Evolutionary conservation across 2,888 invertebrate species (phyloP).

Genomic region (Hipparchia sbordonii): DNA sequence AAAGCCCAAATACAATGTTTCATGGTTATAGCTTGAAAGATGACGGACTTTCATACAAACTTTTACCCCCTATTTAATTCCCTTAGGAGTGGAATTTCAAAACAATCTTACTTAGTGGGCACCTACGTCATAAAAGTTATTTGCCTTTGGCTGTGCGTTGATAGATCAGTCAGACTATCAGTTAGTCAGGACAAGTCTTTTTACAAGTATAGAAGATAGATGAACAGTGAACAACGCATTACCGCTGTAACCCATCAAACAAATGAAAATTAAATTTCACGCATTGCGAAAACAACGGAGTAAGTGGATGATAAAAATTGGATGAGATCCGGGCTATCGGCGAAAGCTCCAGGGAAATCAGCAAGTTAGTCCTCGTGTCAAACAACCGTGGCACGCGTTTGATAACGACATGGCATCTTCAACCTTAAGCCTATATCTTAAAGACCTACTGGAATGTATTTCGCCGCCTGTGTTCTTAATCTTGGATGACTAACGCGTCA

Average conservation of each 20-base stretch:
- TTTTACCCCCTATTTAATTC: too few species aligned
- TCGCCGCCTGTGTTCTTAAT: slow-evolving; percentile 12
- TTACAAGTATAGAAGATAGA: too few species aligned
- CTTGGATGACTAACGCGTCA: slow-evolving; percentile 29
- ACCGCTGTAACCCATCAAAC: slow-evolving; percentile 10
- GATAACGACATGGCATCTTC: not conserved
- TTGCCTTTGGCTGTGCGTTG: too few species aligned
- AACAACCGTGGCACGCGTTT: slow-evolving; percentile 7
- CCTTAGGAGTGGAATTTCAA: too few species aligned
- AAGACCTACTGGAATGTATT: slow-evolving; percentile 1
- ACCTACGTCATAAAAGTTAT: too few species aligned
- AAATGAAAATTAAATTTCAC: slow-evolving; percentile 32
- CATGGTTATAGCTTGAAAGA: too few species aligned
- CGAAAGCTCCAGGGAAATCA: slow-evolving; percentile 70
- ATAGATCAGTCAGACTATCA: too few species aligned
- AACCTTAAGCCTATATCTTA: slow-evolving; percentile 4
- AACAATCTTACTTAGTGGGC: too few species aligned
- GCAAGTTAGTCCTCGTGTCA: slow-evolving; percentile 49
- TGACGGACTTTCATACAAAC: too few species aligned
- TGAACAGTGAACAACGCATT: too few species aligned
- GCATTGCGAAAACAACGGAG: slow-evolving; percentile 32
- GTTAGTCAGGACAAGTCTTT: too few species aligned
- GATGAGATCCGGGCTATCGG: slow-evolving; percentile 67
- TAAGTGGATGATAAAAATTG: slow-evolving; percentile 62
- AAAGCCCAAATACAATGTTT: too few species aligned